Base-by-base conservation (phyloP, 2,113 vertebrate genomes). In the Lycaon pictus region DNA sequence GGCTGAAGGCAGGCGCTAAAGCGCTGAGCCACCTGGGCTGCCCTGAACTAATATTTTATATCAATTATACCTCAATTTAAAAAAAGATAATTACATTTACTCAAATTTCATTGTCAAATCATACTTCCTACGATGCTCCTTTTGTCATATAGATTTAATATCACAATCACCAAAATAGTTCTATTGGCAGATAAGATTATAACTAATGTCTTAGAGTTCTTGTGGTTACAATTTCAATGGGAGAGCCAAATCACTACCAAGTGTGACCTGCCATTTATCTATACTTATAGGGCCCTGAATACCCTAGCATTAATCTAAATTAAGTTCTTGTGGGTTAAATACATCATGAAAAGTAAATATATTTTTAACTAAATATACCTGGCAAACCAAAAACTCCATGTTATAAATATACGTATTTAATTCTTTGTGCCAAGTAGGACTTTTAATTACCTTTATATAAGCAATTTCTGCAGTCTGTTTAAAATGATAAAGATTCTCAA, bases 401-500 rank as follows among this genome's bases (percentile, higher is more conserved):
- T 17, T 80, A 88, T n/a, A 56, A 37, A 74, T 88, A n/a, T 11
- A 60, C 19, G 11, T 89, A 58, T 80, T 43, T 72, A 87, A 81
- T 11, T 94, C 15, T 82, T 90, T 55, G 72, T 72, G 53, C 23
- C 35, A 97, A 91, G 29, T 81, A 7, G 15, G 80, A 74, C 20
- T 72, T 97, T 83, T 23, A 92, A 86, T 84, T 69, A 93, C 17
- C 2, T 32, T 88, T 84, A 69, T 58, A 69, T 37, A 82, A 92
- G 58, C 19, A 23, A 25, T 83, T 62, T 67, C n/a, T 63, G 9
- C 3, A 88, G 63, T 76, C 6, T 74, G 74, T 23, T 94, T 82
- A 83, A 95, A 74, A 90, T 67, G 35, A n/a, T 15, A 84, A 93
- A 94, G 11, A 53, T 79, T 90, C 77, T 37, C 25, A 72, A 86